These are phyloP conservation scores for Anagrus nilaparvatae DNA, from an alignment of 1,140 invertebrate species.

Conservation along the genomic window DNA sequence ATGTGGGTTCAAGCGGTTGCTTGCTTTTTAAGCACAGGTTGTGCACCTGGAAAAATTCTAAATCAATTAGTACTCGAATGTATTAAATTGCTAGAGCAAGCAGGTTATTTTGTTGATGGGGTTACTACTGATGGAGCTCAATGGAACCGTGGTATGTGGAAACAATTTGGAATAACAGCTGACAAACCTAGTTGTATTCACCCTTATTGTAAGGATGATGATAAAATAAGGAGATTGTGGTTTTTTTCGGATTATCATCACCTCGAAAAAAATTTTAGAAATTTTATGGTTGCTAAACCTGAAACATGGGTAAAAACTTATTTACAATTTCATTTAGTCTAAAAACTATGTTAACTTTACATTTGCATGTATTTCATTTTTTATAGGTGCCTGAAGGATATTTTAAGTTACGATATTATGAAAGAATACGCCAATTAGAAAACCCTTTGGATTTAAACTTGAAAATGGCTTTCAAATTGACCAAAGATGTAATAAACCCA, in stretches of 20 bases:
- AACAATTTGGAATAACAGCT: no score
- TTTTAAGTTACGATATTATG: slow-evolving; percentile 7
- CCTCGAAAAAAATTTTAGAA: slow-evolving; percentile 6
- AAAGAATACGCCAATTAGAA: slow-evolving; percentile 3
- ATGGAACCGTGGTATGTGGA: no score
- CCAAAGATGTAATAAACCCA: slow-evolving; percentile 3
- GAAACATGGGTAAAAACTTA: not conserved
- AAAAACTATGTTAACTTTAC: no score
- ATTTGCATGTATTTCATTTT: no score
- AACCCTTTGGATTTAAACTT: not conserved
- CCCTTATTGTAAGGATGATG: no score
- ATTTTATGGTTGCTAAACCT: not conserved
- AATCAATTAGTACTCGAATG: slow-evolving; percentile 9
- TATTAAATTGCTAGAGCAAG: slow-evolving; percentile 7
- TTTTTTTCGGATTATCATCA: slow-evolving; percentile 14
- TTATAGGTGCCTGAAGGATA: slow-evolving; percentile 12
- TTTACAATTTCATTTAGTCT: not conserved
- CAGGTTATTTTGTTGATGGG: no score
- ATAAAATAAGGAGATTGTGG: no score
- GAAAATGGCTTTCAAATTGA: slow-evolving; percentile 9
- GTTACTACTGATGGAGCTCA: no score
- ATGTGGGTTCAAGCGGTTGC: slow-evolving; percentile 17
- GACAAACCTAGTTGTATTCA: no score
- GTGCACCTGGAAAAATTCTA: slow-evolving; percentile 7
- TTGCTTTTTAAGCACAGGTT: slow-evolving; percentile 14